phyloP scores from a whole-genome alignment of 2,113 vertebrate genomes.

The Notothenia rossii region DNA sequence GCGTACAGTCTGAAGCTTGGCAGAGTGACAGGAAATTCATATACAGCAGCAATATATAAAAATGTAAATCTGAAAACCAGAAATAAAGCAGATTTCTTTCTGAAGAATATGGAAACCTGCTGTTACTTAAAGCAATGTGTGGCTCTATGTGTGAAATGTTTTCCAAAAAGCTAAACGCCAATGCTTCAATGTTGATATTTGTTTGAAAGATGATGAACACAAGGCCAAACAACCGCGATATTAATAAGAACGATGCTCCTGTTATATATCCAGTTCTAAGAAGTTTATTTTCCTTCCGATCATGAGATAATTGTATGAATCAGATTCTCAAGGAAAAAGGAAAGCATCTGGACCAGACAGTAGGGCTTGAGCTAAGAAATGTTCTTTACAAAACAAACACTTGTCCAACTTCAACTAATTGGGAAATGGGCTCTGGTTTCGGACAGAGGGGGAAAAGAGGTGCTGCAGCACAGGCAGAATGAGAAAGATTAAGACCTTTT shows the following conservation, averaged over 20 bases:
- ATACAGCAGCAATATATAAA: not conserved
- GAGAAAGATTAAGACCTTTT: not conserved
- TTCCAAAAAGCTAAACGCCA: not conserved
- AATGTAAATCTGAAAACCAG: not conserved
- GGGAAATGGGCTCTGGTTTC: too few species aligned
- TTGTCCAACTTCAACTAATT: too few species aligned
- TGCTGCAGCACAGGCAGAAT: too few species aligned
- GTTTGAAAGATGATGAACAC: not conserved
- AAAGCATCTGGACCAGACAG: too few species aligned
- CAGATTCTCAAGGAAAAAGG: too few species aligned
- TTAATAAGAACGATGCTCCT: not conserved
- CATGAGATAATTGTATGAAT: too few species aligned
- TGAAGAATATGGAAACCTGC: not conserved
- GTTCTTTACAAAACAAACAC: not conserved
- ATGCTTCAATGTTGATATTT: not conserved
- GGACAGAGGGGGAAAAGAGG: too few species aligned
- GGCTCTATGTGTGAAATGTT: not conserved
- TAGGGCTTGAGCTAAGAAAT: not conserved
- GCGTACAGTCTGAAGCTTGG: conserved; percentile 9
- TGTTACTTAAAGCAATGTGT: not conserved
- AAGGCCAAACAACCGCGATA: not conserved
- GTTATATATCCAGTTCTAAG: too few species aligned
- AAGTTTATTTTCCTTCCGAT: too few species aligned
- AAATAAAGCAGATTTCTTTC: not conserved
- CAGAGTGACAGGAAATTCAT: not conserved